Percentiles rank a stretch among this genome's conserved stretches.
Evolutionary conservation across 53 echinoderm and acorn worm species (phyloP).

Genomic region (Patiria pectinifera): DNA sequence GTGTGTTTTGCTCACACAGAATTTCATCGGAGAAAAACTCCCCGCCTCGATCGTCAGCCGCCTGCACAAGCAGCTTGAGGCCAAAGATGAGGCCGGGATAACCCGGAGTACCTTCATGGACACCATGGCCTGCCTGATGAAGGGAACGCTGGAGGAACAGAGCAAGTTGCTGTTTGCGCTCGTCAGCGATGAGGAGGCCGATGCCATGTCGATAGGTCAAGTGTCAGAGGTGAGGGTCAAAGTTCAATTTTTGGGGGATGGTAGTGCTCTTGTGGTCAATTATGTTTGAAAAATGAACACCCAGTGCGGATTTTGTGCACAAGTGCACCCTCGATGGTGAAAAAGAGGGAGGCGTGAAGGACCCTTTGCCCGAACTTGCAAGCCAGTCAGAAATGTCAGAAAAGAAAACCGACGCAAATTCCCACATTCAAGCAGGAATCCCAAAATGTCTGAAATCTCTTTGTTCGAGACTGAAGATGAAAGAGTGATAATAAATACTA

Average conservation of each 20-base stretch:
- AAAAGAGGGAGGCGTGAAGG: too few relatives aligned
- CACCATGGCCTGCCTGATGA: conserved; percentile 80
- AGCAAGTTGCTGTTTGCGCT: conserved; percentile 73
- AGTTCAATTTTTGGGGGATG: neutral
- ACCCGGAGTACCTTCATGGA: conserved; percentile 76
- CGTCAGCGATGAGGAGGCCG: conserved; percentile 65
- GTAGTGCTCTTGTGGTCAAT: too few relatives aligned
- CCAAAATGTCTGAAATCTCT: too few relatives aligned
- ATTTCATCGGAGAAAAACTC: conserved; percentile 73
- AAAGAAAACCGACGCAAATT: too few relatives aligned
- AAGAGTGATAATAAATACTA: too few relatives aligned
- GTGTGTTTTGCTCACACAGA: conserved; percentile 17
- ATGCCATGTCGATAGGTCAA: conserved; percentile 64
- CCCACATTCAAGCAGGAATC: too few relatives aligned
- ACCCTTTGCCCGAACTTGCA: too few relatives aligned
- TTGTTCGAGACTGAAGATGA: too few relatives aligned
- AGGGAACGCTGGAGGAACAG: conserved; percentile 89
- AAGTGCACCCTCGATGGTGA: too few relatives aligned
- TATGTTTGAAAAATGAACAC: too few relatives aligned
- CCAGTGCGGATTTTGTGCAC: too few relatives aligned
- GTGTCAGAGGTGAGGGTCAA: conserved; percentile 71
- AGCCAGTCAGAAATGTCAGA: too few relatives aligned
- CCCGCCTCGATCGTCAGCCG: conserved; percentile 37
- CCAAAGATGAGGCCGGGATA: conserved; percentile 57
- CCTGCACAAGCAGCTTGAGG: conserved; percentile 75